phyloP scores from a whole-genome alignment of 2,888 invertebrate genomes.

The Pandemis cinnamomeana region DNA sequence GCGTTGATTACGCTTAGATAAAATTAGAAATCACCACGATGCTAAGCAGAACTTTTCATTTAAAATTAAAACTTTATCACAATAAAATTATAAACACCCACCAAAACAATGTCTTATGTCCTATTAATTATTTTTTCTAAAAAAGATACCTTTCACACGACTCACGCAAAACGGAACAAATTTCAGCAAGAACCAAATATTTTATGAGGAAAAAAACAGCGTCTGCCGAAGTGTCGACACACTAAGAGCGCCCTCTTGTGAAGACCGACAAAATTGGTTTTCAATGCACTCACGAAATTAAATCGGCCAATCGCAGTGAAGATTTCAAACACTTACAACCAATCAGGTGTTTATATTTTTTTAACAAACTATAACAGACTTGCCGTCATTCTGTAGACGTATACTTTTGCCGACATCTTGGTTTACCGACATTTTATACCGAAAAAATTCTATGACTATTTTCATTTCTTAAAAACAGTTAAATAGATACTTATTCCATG shows the following conservation, averaged over 20 bases:
- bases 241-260: slow-evolving; percentile 59
- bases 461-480: neutral
- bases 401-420: slow-evolving; percentile 61
- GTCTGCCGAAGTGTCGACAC: slow-evolving; percentile 64
- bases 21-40: slow-evolving; percentile 37
- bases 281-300: slow-evolving; percentile 45
- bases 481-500: neutral
- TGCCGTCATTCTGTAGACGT: slow-evolving; percentile 55
- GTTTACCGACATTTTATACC: slow-evolving; percentile 58
- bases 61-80: slow-evolving; percentile 38
- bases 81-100: slow-evolving; percentile 63
- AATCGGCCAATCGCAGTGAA: slow-evolving; percentile 30
- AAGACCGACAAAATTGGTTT: slow-evolving; percentile 69
- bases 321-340: slow-evolving; percentile 32
- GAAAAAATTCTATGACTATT: slow-evolving; percentile 33
- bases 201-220: slow-evolving; percentile 72
- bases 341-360: slow-evolving; percentile 46
- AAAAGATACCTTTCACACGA: slow-evolving; percentile 62
- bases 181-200: slow-evolving; percentile 71
- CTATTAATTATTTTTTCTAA: slow-evolving; percentile 64
- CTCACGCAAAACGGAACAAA: slow-evolving; percentile 75
- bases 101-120: slow-evolving; percentile 73
- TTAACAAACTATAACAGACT: slow-evolving; percentile 63
- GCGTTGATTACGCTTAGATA: slow-evolving; percentile 47
- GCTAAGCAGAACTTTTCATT: slow-evolving; percentile 18